Percentiles rank a stretch among this genome's conserved stretches.
Conservation (phyloP, 1,140 invertebrate genomes). For the Sweltsa coloradensis region DNA sequence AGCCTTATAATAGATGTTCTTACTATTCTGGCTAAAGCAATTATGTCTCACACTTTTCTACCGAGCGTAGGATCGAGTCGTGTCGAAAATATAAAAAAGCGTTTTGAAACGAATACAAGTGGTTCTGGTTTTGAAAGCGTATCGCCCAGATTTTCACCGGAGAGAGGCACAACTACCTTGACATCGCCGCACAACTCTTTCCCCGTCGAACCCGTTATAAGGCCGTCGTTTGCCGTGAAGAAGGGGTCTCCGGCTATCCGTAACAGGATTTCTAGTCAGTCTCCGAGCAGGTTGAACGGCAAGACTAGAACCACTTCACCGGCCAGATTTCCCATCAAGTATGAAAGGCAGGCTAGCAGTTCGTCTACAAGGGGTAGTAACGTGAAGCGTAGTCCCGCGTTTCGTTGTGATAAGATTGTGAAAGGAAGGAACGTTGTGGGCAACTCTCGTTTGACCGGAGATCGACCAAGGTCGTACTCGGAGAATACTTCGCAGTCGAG, state of each 20-base stretch:
- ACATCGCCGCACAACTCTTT: neutral
- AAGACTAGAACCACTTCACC: neutral
- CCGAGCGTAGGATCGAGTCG: too few relatives aligned
- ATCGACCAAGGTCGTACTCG: neutral
- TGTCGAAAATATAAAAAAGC: slow-evolving; percentile 10
- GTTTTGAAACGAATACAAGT: slow-evolving; percentile 8
- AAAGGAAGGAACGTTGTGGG: neutral
- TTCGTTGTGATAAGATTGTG: slow-evolving; percentile 8
- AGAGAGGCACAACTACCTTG: neutral
- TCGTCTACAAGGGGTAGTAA: neutral
- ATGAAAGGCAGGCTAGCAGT: neutral
- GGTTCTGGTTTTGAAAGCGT: neutral
- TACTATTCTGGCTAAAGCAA: too few relatives aligned
- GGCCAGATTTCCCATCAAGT: neutral
- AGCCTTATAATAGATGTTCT: too few relatives aligned
- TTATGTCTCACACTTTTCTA: too few relatives aligned
- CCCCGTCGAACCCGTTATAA: neutral
- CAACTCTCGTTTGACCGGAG: neutral
- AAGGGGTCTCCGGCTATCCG: neutral
- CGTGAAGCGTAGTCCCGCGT: slow-evolving; percentile 9
- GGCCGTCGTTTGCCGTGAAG: neutral
- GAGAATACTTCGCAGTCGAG: slow-evolving; percentile 3
- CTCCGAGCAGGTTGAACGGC: neutral
- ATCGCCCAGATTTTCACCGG: neutral
- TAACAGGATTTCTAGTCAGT: neutral